Base-by-base conservation (phyloP, 2,888 invertebrate genomes). In the Pterostichus madidus region DNA sequence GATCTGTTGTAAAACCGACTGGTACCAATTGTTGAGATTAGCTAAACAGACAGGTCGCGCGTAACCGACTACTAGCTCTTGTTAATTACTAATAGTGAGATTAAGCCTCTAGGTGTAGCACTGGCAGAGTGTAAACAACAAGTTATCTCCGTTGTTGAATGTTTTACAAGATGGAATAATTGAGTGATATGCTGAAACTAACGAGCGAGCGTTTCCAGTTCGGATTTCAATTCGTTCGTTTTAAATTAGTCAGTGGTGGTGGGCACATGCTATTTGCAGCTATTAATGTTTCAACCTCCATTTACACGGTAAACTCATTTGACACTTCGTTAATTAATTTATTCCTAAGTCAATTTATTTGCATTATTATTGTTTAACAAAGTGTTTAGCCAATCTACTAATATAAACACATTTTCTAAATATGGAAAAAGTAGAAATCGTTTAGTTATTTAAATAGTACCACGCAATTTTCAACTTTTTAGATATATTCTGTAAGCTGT, bases 1-100 rank as follows among this genome's bases (percentile, higher is more conserved):
- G 68, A 53, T 3, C 44, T 3, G 39, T 35, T 68, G 46, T n/a
- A 49, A 78, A 78, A 32, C 59, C 59, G 78, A 64, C 46, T 80
- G 11, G 35, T 80, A 80, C 80, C 80, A 80, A 80, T 80, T 68
- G 80, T 80, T 80, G 80, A 68, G 80, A 80, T 80, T 80, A 80
- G 80, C 80, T 71, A 80, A 80, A 68, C 79, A 79, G 79, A 78
- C 78, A 78, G 78, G 44, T 59, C 61, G 56, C 59, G 78, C 61
- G 78, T 61, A 78, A 78, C 49, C 79, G 46, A 79, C 61, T 78
- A 32, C 68, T 79, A 61, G 79, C 79, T 68, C 79, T 71, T 80
- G 80, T 80, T 80, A 80, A 80, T 80, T 80, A 80, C 80, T 80
- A 80, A 80, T 80, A 39, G 68, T 24, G 52, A 80, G 80, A 80